Percentiles rank a stretch among this genome's conserved stretches.
Conservation (phyloP, 2,888 invertebrate species). For the Lasioglossum pauxillum region DNA sequence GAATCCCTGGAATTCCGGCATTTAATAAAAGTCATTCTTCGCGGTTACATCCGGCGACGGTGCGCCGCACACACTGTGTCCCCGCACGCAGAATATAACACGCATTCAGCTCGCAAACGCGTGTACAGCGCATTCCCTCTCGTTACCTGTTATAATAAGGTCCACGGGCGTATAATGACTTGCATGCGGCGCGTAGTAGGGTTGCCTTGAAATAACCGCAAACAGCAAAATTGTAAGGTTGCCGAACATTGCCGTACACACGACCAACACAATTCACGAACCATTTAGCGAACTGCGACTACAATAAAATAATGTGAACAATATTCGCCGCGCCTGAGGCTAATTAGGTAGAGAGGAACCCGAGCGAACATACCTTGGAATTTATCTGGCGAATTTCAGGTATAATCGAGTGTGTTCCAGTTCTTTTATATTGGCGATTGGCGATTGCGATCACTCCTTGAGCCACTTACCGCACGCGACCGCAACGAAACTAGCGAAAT, state of each 20-base stretch:
- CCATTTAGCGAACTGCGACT: background rate
- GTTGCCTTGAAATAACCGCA: slow-evolving; percentile 13
- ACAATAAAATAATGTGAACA: background rate
- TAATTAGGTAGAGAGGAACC: background rate
- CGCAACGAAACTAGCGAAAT: background rate
- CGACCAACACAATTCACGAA: background rate
- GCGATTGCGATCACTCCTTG: background rate
- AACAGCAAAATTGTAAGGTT: slow-evolving; percentile 31
- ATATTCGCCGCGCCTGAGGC: background rate
- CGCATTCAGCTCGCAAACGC: slow-evolving; percentile 10
- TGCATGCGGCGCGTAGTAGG: background rate
- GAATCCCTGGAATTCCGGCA: slow-evolving; percentile 24
- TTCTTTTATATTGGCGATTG: background rate
- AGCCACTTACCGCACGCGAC: background rate
- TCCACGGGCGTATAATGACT: background rate
- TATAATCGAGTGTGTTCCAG: background rate
- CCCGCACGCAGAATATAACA: slow-evolving; percentile 10
- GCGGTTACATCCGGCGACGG: slow-evolving; percentile 38
- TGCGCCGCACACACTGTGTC: slow-evolving; percentile 20
- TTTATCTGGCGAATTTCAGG: background rate
- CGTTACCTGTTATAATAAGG: slow-evolving; percentile 14
- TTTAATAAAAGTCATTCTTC: slow-evolving; percentile 48
- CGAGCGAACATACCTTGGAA: background rate
- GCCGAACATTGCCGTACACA: slow-evolving; percentile 27
- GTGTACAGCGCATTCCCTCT: slow-evolving; percentile 4